Evolutionary conservation across 2,797 vertebrate species (phyloP), one percentile per base, ranked within the genome.

Genomic region (Prunella strophiata): DNA sequence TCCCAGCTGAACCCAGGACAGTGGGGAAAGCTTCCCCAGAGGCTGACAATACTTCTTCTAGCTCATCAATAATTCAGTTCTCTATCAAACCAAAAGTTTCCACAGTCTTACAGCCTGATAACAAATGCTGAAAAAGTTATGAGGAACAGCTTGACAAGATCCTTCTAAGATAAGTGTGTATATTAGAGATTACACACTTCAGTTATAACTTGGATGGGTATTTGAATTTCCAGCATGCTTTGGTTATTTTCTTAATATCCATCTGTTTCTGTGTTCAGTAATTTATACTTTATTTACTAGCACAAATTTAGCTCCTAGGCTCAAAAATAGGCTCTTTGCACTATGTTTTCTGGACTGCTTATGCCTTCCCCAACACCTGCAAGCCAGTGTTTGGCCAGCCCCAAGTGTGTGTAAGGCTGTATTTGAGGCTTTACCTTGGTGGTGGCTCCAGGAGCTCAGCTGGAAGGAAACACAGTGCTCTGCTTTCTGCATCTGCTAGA

Each of bases 211-310:
- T 15, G 0, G 34, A 76, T 71, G 59, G 65, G 21, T 88, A 38
- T 96, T 88, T 90, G 83, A 29, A 40, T 72, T 93, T 74, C 16
- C 18, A 58, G n/a, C 34, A 32, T 75, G 88, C 89, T 76, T 94
- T 83, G 11, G 51, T 88, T 94, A 45, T 67, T 94, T 97, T 65
- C 36, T 80, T 95, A 96, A 96, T 94, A 88, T 52, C 93, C 91
- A 94, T 91, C 91, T 89, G 48, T 86, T 93, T 95, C 71, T 78
- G n/a, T 73, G 71, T 82, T 92, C 73, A 55, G 36, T 79, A 88
- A 85, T 91, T 77, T 82, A 62, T 88, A 73, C 81, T 91, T 94
- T 93, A 77, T 95, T 93, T 97, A 80, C 58, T 70, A 63, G 61
- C 76, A 90, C 6, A 10, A 81, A 66, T 73, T 51, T 81, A 78